Conservation (phyloP, 2,797 vertebrate genomes). For the Sebastes glaucus region DNA sequence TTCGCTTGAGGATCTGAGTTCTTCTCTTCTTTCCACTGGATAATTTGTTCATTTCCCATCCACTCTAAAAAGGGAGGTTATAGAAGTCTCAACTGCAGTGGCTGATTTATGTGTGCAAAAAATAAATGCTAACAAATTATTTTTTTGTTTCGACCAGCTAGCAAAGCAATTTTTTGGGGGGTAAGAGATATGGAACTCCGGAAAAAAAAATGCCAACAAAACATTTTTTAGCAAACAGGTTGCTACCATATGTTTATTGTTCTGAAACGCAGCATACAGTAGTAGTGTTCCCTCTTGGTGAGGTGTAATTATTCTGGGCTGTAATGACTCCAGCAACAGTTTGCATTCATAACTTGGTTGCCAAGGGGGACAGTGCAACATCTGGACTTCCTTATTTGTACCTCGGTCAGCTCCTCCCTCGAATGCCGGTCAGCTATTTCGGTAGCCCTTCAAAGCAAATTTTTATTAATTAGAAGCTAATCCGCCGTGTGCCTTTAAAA, state of each 20-base stretch:
- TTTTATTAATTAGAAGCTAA: constrained; percentile 39
- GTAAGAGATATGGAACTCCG: not conserved
- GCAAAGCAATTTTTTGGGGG: not conserved
- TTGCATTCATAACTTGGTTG: constrained; percentile 22
- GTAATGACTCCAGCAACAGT: constrained; percentile 43
- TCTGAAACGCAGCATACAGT: not conserved
- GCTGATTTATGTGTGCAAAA: not conserved
- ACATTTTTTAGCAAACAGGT: constrained; percentile 10
- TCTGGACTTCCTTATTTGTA: constrained; percentile 39
- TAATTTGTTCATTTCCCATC: not conserved
- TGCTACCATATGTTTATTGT: constrained; percentile 9
- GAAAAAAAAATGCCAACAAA: constrained; percentile 5
- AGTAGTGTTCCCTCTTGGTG: not conserved
- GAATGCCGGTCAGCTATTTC: constrained; percentile 48
- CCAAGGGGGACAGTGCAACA: constrained; percentile 10
- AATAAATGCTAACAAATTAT: not conserved
- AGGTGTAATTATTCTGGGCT: constrained; percentile 32
- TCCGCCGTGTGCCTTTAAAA: constrained; percentile 34
- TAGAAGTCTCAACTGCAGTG: not conserved
- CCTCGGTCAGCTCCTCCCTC: constrained; percentile 47
- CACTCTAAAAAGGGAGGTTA: not conserved
- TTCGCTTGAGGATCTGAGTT: not conserved
- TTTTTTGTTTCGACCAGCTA: not conserved
- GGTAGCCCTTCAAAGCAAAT: constrained; percentile 42
- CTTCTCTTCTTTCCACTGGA: not conserved